Percentiles rank a stretch among this genome's conserved stretches.
phyloP scores from a whole-genome alignment of 2,113 vertebrate genomes.

The Calidris pygmaea region DNA sequence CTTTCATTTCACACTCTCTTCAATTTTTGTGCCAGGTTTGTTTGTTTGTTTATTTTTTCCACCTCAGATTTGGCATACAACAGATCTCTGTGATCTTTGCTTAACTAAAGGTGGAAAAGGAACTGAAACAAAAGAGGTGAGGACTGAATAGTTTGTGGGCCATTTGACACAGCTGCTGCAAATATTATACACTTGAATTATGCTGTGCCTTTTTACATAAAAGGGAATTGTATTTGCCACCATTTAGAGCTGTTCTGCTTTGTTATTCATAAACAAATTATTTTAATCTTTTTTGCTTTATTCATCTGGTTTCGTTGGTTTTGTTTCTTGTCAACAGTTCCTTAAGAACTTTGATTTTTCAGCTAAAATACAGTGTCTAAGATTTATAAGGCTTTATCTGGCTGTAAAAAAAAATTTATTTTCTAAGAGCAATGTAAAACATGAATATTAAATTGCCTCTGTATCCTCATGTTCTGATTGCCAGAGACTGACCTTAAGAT shows the following conservation, averaged over 20 bases:
- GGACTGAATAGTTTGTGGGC: neutral
- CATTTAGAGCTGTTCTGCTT: slow-evolving; percentile 19
- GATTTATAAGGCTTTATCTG: neutral
- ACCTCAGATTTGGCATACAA: neutral
- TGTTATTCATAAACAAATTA: slow-evolving; percentile 32
- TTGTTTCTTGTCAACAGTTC: slow-evolving; percentile 3
- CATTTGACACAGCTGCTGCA: slow-evolving; percentile 19
- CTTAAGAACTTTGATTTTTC: neutral
- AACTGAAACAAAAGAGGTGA: slow-evolving; percentile 16
- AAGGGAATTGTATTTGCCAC: slow-evolving; percentile 4
- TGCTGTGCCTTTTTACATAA: slow-evolving; percentile 12
- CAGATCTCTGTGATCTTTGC: neutral
- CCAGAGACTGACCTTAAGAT: neutral
- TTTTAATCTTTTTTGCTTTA: neutral
- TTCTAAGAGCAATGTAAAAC: neutral
- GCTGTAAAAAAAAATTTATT: neutral
- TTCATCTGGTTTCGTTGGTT: neutral
- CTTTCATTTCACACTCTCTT: neutral
- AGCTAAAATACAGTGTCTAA: neutral
- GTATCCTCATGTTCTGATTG: neutral
- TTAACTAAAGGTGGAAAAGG: neutral
- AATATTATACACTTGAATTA: slow-evolving; percentile 30
- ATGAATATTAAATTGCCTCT: neutral
- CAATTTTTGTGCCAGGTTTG: neutral
- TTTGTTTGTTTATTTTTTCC: neutral